Base-by-base conservation (phyloP, 1,140 invertebrate species). In the Vollenhovia emeryi region DNA sequence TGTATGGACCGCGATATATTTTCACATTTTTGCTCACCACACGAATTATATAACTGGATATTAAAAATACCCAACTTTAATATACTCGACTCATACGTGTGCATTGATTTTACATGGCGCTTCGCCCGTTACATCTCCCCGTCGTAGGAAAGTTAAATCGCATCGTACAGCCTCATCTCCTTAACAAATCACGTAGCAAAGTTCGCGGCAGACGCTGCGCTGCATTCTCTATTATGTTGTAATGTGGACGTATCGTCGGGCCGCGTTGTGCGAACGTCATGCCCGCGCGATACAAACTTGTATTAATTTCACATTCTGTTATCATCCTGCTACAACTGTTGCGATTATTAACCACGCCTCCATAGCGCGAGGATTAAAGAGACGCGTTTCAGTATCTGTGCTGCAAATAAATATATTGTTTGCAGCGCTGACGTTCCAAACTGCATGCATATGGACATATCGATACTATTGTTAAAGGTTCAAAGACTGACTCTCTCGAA, bases 151-250 rank as follows among this genome's bases (percentile, higher is more conserved):
- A 79, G 59, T 80, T 79, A 57, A 85, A 57, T 78, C 43, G 60
- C n/a, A 21, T 30, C 36, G 36, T 36, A 21, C 55, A 11, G 18
- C 48, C 13, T 83, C 80, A 69, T 86, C 66, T 80, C 68, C 75
- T 85, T 86, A 80, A 85, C 59, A 52, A 86, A 87, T 89, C 84
- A 85, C 85, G 82, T 78, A 78, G 69, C 71, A 59, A 89, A 86
- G 66, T 89, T 89, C 71, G 57, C 55, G 43, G 86, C 24, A 73
- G 74, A 52, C 24, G 48, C 55, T 9, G 52, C 36, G 45, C 55
- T 15, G 85, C 45, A 62, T 57, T 68, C 36, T 50, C 27, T 64
- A 87, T 84, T 59, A 84, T 57, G 40, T 36, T 52, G 57, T 50
- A 59, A 52, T 21, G 66, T 82, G 78, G 66, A 73, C 66, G 57